Base-by-base conservation (phyloP, 1,140 invertebrate species). In the Atta texana region DNA sequence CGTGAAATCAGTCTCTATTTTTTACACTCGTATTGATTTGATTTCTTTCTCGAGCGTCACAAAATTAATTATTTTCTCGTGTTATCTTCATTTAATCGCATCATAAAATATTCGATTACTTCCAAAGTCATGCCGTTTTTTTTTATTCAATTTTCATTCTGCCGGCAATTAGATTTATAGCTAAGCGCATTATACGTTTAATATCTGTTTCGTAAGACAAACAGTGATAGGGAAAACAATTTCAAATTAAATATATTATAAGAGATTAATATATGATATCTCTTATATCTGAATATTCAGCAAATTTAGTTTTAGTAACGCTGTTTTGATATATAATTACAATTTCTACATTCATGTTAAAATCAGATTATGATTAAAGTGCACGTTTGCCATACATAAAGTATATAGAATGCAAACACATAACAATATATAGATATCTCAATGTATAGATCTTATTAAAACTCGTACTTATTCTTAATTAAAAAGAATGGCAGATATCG, bases 1-100 rank as follows among this genome's bases (percentile, higher is more conserved):
- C 55, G 69, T 86, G n/a, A 87, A 90, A 90, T 86, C 89, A 89
- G 88, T 87, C 89, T 90, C 86, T 90, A 72, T 59, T 77, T 59
- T 77, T 77, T 85, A 85, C 34, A 85, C 31, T 85, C 57, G 14
- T 44, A 61, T 74, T 57, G 68, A 86, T 81, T 69, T 81, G 63
- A 75, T 80, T 55, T 69, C 55, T 63, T n/a, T 75, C 71, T 57
- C 61, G 68, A 88, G 64, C 24, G 63, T 63, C 18, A 39, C 16
- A 64, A 74, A 88, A 78, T 78, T 72, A 39, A 31, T 77, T 51
- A 77, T 21, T 34, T 64, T n/a, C 55, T 77, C 39, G 34, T 55
- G 28, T 71, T 59, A 55, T 16, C 18, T 82, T 59, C 24, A 59
- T 57, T 81, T 64, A 59, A 72, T 71, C 16, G 18, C 21, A 61